These are phyloP conservation scores for Diaprepes abbreviatus DNA, from an alignment of 2,888 invertebrate genomes.

Conservation along the genomic window DNA sequence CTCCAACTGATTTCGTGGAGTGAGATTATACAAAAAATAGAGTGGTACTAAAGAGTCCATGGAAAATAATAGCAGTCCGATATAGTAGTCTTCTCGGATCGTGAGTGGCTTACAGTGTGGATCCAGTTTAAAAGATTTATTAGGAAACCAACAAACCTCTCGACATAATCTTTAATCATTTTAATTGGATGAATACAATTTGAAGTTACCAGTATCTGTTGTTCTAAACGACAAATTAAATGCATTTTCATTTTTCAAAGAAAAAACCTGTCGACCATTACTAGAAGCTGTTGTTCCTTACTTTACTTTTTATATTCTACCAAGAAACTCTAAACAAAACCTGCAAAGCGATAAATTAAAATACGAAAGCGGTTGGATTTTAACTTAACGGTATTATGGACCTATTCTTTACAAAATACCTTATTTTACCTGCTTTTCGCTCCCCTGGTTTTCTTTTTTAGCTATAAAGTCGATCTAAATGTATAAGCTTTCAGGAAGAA, in stretches of 20 bases:
- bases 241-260: not conserved
- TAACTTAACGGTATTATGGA: constrained; percentile 26
- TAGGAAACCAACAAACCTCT: too few species aligned
- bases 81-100: too few species aligned
- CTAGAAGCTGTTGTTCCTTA: not conserved
- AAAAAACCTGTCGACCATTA: not conserved
- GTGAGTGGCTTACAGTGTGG: too few species aligned
- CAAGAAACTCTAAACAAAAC: constrained; percentile 27
- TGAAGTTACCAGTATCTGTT: too few species aligned
- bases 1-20: too few species aligned
- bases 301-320: constrained; percentile 4
- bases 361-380: constrained; percentile 33
- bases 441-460: constrained; percentile 16
- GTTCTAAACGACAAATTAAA: not conserved
- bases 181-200: too few species aligned
- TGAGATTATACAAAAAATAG: too few species aligned
- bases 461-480: constrained; percentile 17
- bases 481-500: constrained; percentile 8
- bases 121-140: too few species aligned
- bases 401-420: constrained; percentile 32
- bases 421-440: constrained; percentile 26
- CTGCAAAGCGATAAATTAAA: constrained; percentile 33
- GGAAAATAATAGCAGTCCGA: too few species aligned
- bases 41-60: too few species aligned
- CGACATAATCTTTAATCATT: too few species aligned